phyloP scores from a whole-genome alignment of 2,797 vertebrate genomes.

The Perodicticus potto region DNA sequence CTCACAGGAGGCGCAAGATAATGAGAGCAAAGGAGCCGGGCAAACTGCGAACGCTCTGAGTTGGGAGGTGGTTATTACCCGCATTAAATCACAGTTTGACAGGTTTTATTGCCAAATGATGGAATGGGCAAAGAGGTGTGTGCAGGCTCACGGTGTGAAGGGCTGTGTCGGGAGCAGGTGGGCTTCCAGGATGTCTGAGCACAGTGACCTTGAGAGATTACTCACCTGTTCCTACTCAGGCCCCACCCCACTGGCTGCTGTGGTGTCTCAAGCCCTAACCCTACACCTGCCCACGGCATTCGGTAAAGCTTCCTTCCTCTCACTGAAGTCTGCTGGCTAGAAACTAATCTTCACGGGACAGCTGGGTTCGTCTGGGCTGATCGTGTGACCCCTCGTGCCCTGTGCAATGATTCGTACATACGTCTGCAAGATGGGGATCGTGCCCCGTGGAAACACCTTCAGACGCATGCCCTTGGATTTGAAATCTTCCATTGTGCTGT shows the following conservation, averaged over 20 bases:
- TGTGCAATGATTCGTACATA: neutral
- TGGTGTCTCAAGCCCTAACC: neutral
- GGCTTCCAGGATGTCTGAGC: neutral
- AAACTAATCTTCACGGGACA: neutral
- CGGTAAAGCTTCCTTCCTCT: neutral
- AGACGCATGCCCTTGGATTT: neutral
- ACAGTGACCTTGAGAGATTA: neutral
- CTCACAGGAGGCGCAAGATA: neutral
- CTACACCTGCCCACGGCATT: neutral
- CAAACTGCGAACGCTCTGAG: neutral
- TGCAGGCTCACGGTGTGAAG: fast-evolving
- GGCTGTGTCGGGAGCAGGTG: neutral
- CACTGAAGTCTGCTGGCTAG: neutral
- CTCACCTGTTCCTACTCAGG: fast-evolving
- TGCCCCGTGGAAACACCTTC: neutral
- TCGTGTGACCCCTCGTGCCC: too few species aligned
- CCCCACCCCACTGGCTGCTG: fast-evolving
- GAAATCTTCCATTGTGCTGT: neutral
- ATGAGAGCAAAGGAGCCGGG: neutral
- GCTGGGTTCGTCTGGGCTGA: neutral
- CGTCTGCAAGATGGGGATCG: neutral
- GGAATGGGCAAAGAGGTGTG: neutral
- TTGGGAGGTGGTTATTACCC: neutral
- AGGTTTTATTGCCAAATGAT: neutral
- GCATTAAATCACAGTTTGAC: neutral